These are phyloP conservation scores for Podilymbus podiceps DNA, from an alignment of 2,113 vertebrate genomes.

Conservation along the genomic window DNA sequence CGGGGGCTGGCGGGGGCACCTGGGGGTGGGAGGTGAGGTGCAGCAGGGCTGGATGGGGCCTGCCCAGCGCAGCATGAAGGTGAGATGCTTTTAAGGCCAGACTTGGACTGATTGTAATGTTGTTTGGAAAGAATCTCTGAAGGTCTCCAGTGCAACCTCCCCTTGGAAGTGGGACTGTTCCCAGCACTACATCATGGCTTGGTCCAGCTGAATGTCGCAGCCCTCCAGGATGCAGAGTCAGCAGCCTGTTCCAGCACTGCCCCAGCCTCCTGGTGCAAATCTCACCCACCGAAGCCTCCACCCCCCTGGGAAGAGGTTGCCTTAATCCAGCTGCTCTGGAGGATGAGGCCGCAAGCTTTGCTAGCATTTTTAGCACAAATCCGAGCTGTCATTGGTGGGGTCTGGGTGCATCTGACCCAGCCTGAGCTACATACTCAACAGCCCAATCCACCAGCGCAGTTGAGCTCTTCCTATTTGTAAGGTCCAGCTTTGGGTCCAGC, in stretches of 20 bases:
- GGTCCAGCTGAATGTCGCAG: not conserved
- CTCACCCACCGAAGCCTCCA: not conserved
- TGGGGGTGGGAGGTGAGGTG: not conserved
- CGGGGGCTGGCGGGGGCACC: accelerated
- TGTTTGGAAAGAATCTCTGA: not conserved
- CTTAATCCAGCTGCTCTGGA: not conserved
- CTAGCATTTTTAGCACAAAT: not conserved
- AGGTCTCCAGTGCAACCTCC: not conserved
- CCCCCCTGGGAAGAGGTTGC: not conserved
- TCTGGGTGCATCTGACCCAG: not conserved
- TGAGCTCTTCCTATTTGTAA: not conserved
- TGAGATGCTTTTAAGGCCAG: not conserved
- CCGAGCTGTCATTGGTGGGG: not conserved
- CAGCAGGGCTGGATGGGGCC: not conserved
- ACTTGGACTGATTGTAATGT: not conserved
- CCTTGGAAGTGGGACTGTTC: not conserved
- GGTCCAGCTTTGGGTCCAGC: not conserved
- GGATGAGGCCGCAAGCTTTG: not conserved
- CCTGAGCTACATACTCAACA: not conserved
- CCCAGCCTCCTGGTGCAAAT: not conserved
- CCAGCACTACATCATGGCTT: not conserved
- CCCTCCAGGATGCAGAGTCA: not conserved
- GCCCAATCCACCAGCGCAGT: not conserved
- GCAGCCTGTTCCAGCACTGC: not conserved
- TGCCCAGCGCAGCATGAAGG: not conserved